Evolutionary conservation across 2,888 invertebrate genomes (phyloP).

Genomic region (Oasisia sp.): DNA sequence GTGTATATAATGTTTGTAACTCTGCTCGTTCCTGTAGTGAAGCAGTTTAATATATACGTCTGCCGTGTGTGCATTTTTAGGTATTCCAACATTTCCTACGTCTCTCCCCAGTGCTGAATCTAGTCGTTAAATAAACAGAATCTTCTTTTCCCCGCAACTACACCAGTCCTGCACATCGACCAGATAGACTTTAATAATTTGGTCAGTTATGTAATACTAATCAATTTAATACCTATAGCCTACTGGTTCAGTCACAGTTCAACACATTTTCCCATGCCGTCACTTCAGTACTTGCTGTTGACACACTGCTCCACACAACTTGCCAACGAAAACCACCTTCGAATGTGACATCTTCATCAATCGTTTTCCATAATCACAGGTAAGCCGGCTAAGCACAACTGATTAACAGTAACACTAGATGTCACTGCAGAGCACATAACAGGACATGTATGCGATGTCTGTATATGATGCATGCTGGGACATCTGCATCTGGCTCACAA

Average conservation of each 20-base stretch:
- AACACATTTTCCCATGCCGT: background rate
- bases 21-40: background rate
- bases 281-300: background rate
- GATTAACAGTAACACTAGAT: background rate
- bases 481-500: background rate
- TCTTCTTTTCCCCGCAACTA: background rate
- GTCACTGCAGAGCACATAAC: background rate
- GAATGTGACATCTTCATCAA: background rate
- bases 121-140: background rate
- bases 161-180: background rate
- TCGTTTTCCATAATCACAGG: background rate
- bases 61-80: background rate
- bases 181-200: background rate
- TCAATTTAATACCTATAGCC: too few species aligned
- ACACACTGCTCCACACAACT: background rate
- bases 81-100: background rate
- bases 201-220: background rate
- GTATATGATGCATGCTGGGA: background rate
- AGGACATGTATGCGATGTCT: background rate
- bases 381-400: background rate
- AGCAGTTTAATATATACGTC: background rate
- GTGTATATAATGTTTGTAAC: background rate
- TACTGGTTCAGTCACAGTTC: background rate
- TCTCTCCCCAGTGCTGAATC: background rate
- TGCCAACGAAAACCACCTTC: background rate